phyloP scores from a whole-genome alignment of 2,113 vertebrate genomes.

The Malaclemys terrapin region DNA sequence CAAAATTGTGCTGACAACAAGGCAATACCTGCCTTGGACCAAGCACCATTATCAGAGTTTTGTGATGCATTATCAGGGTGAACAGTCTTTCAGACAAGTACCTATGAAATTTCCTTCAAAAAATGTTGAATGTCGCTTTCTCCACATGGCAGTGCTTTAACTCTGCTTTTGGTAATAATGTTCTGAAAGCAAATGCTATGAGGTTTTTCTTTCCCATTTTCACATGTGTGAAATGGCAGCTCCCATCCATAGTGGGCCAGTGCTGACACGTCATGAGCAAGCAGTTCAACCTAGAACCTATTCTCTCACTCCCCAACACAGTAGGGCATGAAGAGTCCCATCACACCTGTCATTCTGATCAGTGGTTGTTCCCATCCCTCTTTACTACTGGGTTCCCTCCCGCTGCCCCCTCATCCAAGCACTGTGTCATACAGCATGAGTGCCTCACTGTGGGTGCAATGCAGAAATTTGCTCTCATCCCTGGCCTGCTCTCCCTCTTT shows the following conservation, averaged over 20 bases:
- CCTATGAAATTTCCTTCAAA: background rate
- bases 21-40: background rate
- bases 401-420: background rate
- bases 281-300: background rate
- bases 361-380: background rate
- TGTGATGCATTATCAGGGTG: background rate
- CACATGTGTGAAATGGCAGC: background rate
- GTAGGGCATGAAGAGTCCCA: background rate
- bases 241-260: background rate
- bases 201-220: background rate
- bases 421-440: background rate
- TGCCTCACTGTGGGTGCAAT: background rate
- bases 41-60: background rate
- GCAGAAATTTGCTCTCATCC: background rate
- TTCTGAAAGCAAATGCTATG: background rate
- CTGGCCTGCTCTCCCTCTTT: background rate
- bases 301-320: background rate
- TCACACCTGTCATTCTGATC: background rate
- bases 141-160: conserved; percentile 44
- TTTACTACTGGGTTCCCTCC: background rate
- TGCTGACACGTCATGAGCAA: background rate
- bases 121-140: background rate
- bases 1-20: no score
- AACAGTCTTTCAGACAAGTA: background rate
- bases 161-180: conserved; percentile 12